Evolutionary conservation across 1,140 invertebrate species (phyloP), one percentile per base, ranked within the genome.

Genomic region (Heliothis subflexa): DNA sequence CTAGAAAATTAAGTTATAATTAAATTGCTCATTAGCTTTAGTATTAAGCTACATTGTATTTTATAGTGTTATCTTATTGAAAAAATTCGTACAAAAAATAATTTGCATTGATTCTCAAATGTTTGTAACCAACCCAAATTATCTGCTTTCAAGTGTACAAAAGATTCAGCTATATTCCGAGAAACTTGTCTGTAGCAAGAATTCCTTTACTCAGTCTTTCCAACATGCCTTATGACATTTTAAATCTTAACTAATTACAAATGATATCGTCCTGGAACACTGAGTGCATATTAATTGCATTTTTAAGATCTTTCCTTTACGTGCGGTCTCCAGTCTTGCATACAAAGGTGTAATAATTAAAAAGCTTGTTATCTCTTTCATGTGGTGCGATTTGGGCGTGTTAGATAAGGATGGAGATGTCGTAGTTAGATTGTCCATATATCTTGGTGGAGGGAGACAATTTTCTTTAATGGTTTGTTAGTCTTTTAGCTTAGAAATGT

Each of bases 291-390:
- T 71, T 55, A 71, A 71, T 55, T 55, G 25, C n/a, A 68, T 55
- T 71, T 71, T 71, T 54, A 71, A 54, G 21, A n/a, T 71, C 61
- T n/a, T 64, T 64, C 33, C 9, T 40, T 0, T 40, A 40, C 5
- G 9, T 18, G 18, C 18, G 13, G 25, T 55, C 25, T 55, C 16
- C 13, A 10, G 66, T 70, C 66, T n/a, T 71, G 68, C 68, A 55
- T 55, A 55, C 50, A 71, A 71, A 71, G 50, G 50, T 55, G 50
- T 55, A 55, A 71, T 71, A 54, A 71, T 71, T 54, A 55, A 71
- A 71, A 40, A 16, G 1, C 13, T 40, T 55, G 14, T 52, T 71
- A 21, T 71, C 68, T 71, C 68, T 71, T 71, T 71, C 16, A 12
- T 54, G 21, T 40, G 1, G 12, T 5, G 3, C 13, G 13, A 3